These are phyloP conservation scores for Melikaiella ostensackeni DNA, from an alignment of 2,888 invertebrate species.

Conservation along the genomic window DNA sequence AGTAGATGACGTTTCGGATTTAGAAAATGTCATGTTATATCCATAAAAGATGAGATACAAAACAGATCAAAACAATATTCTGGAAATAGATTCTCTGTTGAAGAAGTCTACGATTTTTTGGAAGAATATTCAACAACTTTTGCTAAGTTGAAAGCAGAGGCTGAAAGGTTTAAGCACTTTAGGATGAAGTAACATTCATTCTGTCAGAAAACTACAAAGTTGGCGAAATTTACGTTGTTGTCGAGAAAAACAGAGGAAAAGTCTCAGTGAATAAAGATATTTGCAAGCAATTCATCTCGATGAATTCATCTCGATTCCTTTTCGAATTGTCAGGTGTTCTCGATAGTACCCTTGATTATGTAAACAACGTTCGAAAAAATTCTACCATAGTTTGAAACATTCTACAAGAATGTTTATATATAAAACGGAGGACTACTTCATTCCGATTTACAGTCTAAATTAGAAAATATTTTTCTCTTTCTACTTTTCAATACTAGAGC, in stretches of 20 bases:
- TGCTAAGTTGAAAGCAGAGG: background rate
- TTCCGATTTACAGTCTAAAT: constrained; percentile 45
- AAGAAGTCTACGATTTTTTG: constrained; percentile 8
- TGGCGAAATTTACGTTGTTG: too few species aligned
- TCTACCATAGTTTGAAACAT: constrained; percentile 42
- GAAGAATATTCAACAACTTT: constrained; percentile 23
- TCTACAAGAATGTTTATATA: constrained; percentile 15
- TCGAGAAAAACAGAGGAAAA: constrained; percentile 27
- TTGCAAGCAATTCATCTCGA: constrained; percentile 43
- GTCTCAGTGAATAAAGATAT: constrained; percentile 11
- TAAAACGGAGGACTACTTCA: background rate
- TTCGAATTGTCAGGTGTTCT: constrained; percentile 15
- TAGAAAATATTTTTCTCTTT: constrained; percentile 56
- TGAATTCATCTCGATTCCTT: constrained; percentile 42
- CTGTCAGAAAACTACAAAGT: constrained; percentile 13
- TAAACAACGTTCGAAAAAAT: constrained; percentile 40
- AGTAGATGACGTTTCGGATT: too few species aligned
- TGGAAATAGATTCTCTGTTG: background rate
- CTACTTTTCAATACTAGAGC: constrained; percentile 51
- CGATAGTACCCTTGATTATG: constrained; percentile 19
- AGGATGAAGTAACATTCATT: constrained; percentile 10
- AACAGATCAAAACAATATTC: background rate
- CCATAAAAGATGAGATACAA: constrained; percentile 9
- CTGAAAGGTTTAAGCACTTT: constrained; percentile 1
- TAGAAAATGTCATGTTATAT: constrained; percentile 1